These are phyloP conservation scores for human (Homo sapiens) DNA, from an alignment of 2,113 vertebrate genomes.

Conservation along the genomic window GRCh38 chr13:71084001-71084500, in stretches of 20 bases:
- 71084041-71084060: not conserved
- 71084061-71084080: not conserved
- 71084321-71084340: not conserved
- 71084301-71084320: not conserved
- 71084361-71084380: not conserved
- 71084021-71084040: not conserved
- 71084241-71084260: too few relatives aligned
- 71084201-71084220: not conserved
- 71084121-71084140: not conserved
- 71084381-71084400: not conserved
- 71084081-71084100: not conserved
- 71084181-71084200: not conserved
- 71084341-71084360: rapidly evolving
- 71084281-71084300: not conserved
- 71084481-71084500: not conserved
- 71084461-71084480: not conserved
- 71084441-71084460: not conserved
- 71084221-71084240: not conserved
- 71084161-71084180: not conserved
- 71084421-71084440: not conserved
- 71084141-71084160: not conserved
- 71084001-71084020: not conserved
- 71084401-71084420: not conserved
- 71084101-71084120: not conserved
- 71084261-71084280: rapidly evolving